Conservation (phyloP, 2,888 invertebrate genomes). For the Microchrysa polita region DNA sequence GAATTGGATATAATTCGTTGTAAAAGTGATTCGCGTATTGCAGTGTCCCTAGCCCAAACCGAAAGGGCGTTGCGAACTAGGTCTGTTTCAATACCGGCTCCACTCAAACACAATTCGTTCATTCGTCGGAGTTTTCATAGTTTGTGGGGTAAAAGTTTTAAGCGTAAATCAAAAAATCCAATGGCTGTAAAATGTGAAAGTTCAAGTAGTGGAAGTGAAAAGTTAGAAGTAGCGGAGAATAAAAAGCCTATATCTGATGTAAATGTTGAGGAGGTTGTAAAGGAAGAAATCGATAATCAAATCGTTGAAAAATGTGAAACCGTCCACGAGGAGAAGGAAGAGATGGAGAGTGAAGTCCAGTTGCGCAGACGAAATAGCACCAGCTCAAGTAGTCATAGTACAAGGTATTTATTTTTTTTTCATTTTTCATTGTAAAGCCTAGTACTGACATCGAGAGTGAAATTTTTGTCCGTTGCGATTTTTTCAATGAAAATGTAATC, state of each 20-base stretch:
- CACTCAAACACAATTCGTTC: conserved; percentile 33
- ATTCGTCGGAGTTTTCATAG: conserved; percentile 30
- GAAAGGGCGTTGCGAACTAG: not conserved
- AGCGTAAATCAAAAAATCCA: not conserved
- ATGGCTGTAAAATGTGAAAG: not conserved
- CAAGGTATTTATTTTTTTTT: conserved; percentile 19
- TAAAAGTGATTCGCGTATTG: conserved; percentile 24
- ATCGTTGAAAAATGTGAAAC: conserved; percentile 27
- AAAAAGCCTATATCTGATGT: conserved; percentile 13
- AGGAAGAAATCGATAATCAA: not conserved
- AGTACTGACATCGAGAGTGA: too few species aligned
- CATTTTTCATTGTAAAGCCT: too few species aligned
- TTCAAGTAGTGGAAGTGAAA: conserved; percentile 44
- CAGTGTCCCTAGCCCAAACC: not conserved
- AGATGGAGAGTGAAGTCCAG: conserved; percentile 10
- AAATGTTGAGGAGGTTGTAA: not conserved
- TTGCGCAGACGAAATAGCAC: conserved; percentile 36
- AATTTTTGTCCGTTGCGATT: too few species aligned
- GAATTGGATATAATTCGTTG: conserved; percentile 32
- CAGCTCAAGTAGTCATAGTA: conserved; percentile 38
- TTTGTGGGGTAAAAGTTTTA: conserved; percentile 42
- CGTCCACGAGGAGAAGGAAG: conserved; percentile 22
- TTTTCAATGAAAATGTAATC: too few species aligned
- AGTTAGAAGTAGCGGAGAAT: conserved; percentile 5
- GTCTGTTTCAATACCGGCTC: conserved; percentile 25